Evolutionary conservation across 2,888 invertebrate species (phyloP).

Genomic region (Euproctis similis): DNA sequence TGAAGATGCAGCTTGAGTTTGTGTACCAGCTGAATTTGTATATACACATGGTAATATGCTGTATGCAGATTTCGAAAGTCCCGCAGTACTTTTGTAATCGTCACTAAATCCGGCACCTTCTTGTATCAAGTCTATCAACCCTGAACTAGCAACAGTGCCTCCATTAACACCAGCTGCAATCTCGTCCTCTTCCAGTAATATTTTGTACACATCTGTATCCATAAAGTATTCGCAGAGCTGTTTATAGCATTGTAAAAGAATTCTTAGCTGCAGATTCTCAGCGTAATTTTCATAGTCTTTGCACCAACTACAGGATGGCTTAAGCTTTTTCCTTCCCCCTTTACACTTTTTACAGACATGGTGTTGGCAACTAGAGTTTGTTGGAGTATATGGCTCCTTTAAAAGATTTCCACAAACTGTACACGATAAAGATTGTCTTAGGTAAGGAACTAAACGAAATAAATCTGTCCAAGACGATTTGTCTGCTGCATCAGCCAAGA

Average conservation of each 20-base stretch:
- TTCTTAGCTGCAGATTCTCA: conserved; percentile 87
- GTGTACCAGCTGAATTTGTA: conserved; percentile 76
- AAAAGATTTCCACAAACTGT: conserved; percentile 91
- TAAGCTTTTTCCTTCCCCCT: conserved; percentile 88
- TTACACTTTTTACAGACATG: conserved; percentile 90
- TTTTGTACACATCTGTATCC: conserved; percentile 81
- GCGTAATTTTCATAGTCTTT: conserved; percentile 87
- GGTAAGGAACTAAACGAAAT: conserved; percentile 87
- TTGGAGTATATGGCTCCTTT: conserved; percentile 87
- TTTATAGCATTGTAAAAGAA: conserved; percentile 91
- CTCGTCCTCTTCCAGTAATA: conserved; percentile 71
- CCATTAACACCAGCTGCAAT: conserved; percentile 69
- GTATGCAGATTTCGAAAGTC: conserved; percentile 83
- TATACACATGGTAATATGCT: conserved; percentile 84
- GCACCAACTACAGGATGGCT: conserved; percentile 90
- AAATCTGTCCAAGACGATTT: conserved; percentile 87
- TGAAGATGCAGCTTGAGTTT: conserved; percentile 52
- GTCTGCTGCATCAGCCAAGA: conserved; percentile 83
- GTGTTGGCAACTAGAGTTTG: conserved; percentile 88
- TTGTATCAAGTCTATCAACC: conserved; percentile 83
- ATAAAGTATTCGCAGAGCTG: conserved; percentile 90
- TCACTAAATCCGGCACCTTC: conserved; percentile 88
- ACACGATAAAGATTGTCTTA: conserved; percentile 91
- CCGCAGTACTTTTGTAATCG: conserved; percentile 82
- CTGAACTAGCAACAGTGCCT: conserved; percentile 70